These are phyloP conservation scores for Nothoprocta perdicaria DNA, from an alignment of 2,113 vertebrate genomes.

Conservation along the genomic window DNA sequence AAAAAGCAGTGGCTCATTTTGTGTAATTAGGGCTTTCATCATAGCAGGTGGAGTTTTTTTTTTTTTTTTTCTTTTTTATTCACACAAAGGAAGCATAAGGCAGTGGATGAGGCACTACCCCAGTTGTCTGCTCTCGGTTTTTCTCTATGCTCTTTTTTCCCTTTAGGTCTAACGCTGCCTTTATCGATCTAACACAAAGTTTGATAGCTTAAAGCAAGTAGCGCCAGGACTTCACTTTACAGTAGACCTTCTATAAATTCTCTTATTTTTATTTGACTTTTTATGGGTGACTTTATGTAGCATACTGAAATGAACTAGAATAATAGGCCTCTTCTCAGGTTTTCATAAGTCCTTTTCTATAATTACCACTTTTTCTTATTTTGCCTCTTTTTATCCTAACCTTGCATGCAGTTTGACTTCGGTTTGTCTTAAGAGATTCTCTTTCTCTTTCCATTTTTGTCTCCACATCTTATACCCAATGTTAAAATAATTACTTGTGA, in stretches of 20 bases:
- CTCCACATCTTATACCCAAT: background rate
- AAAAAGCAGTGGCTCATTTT: background rate
- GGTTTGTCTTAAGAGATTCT: background rate
- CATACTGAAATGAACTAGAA: background rate
- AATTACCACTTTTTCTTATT: background rate
- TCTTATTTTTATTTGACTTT: background rate
- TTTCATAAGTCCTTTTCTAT: background rate
- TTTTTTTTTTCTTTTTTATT: background rate
- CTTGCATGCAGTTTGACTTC: background rate
- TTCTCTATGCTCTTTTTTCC: background rate
- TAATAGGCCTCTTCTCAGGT: background rate
- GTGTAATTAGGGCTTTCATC: background rate
- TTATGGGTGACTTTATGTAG: background rate
- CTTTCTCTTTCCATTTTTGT: background rate
- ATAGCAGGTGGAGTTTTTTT: background rate
- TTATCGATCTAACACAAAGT: background rate
- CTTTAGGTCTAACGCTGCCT: background rate
- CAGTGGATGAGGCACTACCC: background rate
- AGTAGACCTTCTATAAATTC: background rate
- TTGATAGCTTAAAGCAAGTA: background rate
- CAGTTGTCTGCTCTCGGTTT: background rate
- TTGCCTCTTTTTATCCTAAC: background rate
- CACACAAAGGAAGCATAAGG: background rate
- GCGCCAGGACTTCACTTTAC: background rate
- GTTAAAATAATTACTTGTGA: background rate